Conservation (phyloP, 2,888 invertebrate genomes). For the Parnassius mnemosyne region DNA sequence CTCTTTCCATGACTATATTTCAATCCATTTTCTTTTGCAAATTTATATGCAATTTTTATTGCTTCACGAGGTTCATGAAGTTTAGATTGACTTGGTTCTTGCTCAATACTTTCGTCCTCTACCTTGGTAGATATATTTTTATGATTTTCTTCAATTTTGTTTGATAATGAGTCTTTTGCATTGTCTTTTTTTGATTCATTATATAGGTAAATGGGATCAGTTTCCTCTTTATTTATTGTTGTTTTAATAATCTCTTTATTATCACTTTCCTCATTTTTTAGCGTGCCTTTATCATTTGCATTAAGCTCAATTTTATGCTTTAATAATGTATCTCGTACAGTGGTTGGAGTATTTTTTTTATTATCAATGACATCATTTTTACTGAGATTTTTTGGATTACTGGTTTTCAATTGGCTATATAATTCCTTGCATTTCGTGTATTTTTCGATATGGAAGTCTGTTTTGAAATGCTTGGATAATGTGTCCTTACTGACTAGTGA, state of each 20-base stretch:
- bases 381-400: constrained; percentile 9
- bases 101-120: no score
- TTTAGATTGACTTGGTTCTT: no score
- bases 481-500: constrained; percentile 31
- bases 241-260: background rate
- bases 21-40: constrained; percentile 38
- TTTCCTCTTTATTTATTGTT: background rate
- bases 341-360: background rate
- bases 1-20: constrained; percentile 34
- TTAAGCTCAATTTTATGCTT: background rate
- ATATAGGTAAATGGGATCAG: background rate
- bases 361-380: background rate
- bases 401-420: background rate
- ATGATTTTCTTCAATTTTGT: background rate
- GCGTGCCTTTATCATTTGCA: background rate
- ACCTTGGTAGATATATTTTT: background rate
- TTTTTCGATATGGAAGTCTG: constrained; percentile 36
- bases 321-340: no score
- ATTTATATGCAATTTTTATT: constrained; percentile 26
- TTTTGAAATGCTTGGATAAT: constrained; percentile 40
- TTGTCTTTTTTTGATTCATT: background rate
- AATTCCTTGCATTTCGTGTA: constrained; percentile 28
- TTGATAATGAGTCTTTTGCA: background rate
- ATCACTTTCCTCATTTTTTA: background rate
- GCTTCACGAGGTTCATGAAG: constrained; percentile 13